Evolutionary conservation across 2,888 invertebrate genomes (phyloP).

Genomic region (Hemithea aestivaria): DNA sequence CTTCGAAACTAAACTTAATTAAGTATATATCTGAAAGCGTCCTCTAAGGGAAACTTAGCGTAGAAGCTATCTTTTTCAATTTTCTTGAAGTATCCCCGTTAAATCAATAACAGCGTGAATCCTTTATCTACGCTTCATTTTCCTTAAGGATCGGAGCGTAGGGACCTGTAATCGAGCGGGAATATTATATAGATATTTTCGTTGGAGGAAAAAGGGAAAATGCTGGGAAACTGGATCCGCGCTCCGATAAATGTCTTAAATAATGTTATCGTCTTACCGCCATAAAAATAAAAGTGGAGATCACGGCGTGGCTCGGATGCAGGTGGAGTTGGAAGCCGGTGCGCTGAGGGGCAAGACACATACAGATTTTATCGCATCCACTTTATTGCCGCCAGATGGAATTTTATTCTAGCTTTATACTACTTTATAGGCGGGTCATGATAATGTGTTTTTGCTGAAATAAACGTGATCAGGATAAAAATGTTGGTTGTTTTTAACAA

Average conservation of each 20-base stretch:
- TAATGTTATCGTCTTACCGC: conserved; percentile 51
- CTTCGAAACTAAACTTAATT: background rate
- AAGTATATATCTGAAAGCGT: background rate
- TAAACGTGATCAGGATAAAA: too few species aligned
- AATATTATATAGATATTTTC: conserved; percentile 48
- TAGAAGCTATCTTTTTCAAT: conserved; percentile 23
- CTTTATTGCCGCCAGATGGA: too few species aligned
- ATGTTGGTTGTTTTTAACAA: too few species aligned
- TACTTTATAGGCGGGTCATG: too few species aligned
- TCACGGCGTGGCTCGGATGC: conserved; percentile 31
- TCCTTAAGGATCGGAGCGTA: conserved; percentile 45
- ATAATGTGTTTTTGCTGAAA: too few species aligned
- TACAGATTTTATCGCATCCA: background rate
- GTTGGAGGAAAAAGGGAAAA: conserved; percentile 34
- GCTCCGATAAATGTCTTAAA: conserved; percentile 53
- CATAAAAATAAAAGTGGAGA: conserved; percentile 46
- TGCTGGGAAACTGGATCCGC: conserved; percentile 39
- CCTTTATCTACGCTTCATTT: conserved; percentile 55
- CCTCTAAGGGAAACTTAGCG: conserved; percentile 6
- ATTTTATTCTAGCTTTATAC: too few species aligned
- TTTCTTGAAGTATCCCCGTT: conserved; percentile 26
- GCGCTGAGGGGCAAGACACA: background rate
- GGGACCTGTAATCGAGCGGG: conserved; percentile 51
- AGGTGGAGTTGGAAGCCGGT: conserved; percentile 21
- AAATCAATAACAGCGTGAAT: conserved; percentile 39